Conservation (phyloP, 2,888 invertebrate species). For the Platycheirus rosarum region DNA sequence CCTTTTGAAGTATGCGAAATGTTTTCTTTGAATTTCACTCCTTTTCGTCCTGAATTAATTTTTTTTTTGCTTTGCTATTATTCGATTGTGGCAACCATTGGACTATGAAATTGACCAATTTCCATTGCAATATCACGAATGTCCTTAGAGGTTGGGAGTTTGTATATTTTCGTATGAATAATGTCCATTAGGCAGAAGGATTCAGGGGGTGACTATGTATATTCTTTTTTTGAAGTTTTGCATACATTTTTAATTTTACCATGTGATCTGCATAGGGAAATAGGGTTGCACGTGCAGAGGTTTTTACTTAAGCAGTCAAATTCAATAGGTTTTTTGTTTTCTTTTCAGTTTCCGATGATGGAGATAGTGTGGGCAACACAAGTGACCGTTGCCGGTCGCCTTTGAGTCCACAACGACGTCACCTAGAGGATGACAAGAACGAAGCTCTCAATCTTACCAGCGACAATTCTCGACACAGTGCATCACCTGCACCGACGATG, state of each 20-base stretch:
- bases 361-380: constrained; percentile 80
- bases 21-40: constrained; percentile 72
- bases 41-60: constrained; percentile 57
- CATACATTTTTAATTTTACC: constrained; percentile 66
- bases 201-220: constrained; percentile 5
- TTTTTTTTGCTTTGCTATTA: constrained; percentile 10
- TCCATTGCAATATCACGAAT: constrained; percentile 56
- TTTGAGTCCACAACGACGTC: constrained; percentile 78
- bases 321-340: constrained; percentile 7
- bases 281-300: constrained; percentile 38
- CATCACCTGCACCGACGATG: constrained; percentile 78
- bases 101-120: constrained; percentile 82
- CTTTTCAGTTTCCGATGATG: constrained; percentile 81
- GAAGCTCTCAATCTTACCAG: constrained; percentile 81
- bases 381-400: constrained; percentile 82
- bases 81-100: constrained; percentile 76
- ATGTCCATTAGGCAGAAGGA: constrained; percentile 56
- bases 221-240: constrained; percentile 58
- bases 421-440: constrained; percentile 78
- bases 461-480: constrained; percentile 80
- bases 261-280: constrained; percentile 74
- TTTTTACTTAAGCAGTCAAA: constrained; percentile 19
- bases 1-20: constrained; percentile 71
- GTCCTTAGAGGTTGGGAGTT: background rate
- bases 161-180: constrained; percentile 61